Percentiles rank a stretch among this genome's conserved stretches.
Conservation (phyloP, 2,113 vertebrate genomes). For the Sciurus niger region DNA sequence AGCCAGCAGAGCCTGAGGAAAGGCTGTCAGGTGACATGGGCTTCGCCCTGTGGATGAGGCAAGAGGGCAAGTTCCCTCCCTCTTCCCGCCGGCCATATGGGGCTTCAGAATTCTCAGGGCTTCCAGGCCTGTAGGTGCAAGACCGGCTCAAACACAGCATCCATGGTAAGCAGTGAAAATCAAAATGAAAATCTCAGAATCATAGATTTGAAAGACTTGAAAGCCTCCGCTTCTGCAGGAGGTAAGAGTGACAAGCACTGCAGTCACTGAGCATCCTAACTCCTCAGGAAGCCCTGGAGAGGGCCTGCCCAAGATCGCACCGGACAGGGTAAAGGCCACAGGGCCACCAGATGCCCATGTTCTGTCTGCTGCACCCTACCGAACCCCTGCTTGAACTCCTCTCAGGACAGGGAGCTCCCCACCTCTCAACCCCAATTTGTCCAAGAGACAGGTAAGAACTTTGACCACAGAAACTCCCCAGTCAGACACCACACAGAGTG, state of each 20-base stretch:
- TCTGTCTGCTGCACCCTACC: neutral
- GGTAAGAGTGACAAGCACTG: neutral
- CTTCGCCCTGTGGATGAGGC: rapidly evolving
- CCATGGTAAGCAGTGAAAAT: neutral
- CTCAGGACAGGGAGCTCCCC: neutral
- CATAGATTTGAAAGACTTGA: neutral
- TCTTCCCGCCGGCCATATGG: neutral
- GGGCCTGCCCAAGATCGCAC: neutral
- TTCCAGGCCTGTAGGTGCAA: neutral
- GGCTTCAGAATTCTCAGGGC: neutral
- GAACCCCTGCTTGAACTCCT: neutral
- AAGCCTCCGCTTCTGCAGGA: neutral
- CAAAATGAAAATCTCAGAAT: neutral
- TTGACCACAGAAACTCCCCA: too few relatives aligned
- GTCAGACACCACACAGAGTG: neutral
- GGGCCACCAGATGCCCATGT: too few relatives aligned
- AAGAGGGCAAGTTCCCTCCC: rapidly evolving
- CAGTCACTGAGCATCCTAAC: rapidly evolving
- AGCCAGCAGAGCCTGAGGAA: neutral
- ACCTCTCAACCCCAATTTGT: neutral
- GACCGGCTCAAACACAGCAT: neutral
- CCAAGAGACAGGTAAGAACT: neutral
- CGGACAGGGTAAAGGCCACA: neutral
- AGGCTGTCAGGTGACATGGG: neutral
- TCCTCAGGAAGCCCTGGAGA: neutral